Evolutionary conservation across 2,797 vertebrate species (phyloP).

Genomic region (Lutjanus argentimaculatus): DNA sequence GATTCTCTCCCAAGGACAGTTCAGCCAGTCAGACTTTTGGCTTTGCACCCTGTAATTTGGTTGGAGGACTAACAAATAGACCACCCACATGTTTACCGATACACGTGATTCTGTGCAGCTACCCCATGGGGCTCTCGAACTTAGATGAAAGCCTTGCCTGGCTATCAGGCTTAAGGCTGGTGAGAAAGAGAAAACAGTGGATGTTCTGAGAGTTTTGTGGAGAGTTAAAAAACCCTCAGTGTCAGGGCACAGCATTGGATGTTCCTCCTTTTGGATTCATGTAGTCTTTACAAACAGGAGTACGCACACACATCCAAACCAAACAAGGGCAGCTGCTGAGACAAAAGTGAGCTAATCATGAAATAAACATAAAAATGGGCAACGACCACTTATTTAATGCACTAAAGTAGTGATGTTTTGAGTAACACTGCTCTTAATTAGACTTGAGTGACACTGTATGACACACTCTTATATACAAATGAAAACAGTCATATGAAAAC

Average conservation of each 20-base stretch:
- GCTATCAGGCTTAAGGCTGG: neutral
- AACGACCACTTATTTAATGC: too few species aligned
- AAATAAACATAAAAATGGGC: too few species aligned
- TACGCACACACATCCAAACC: too few species aligned
- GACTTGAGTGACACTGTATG: too few species aligned
- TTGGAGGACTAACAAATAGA: slow-evolving; percentile 52
- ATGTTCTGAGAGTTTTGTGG: neutral
- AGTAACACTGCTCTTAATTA: too few species aligned
- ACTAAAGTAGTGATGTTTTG: too few species aligned
- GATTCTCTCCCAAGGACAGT: slow-evolving; percentile 22
- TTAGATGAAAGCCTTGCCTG: slow-evolving; percentile 16
- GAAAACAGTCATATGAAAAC: too few species aligned
- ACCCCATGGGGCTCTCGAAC: slow-evolving; percentile 28
- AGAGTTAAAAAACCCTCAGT: neutral
- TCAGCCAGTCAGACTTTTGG: slow-evolving; percentile 27
- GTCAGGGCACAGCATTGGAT: neutral
- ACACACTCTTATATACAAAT: too few species aligned
- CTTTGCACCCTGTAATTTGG: slow-evolving; percentile 33
- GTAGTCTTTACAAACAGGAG: neutral
- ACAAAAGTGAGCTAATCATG: too few species aligned
- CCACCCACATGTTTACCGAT: slow-evolving; percentile 62
- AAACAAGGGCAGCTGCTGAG: too few species aligned
- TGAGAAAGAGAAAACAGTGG: neutral
- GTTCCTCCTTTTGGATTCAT: neutral
- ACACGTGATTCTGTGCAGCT: slow-evolving; percentile 9